Evolutionary conservation across 2,113 vertebrate species (phyloP), one percentile per base, ranked within the genome.

Genomic region (Scopus umbretta): DNA sequence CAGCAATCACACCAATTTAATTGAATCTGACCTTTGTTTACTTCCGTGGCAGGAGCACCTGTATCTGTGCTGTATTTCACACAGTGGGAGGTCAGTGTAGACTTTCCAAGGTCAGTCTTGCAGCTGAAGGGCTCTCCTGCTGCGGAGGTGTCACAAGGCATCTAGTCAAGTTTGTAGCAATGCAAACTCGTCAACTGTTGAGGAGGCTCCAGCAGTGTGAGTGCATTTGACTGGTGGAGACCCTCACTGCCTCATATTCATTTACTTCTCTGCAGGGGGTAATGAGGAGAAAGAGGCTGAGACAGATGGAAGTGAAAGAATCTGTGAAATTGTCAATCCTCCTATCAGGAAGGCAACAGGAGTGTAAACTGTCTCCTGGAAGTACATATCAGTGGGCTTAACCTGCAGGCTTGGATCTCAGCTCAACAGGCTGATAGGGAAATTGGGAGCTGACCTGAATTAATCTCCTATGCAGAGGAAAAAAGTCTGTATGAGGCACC

Each of bases 201-300:
- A 88, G 72, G 80, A 80, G 36, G 74, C 88, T 86, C 55, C 0
- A 1, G 65, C 65, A 71, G 50, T 75, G 66, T 85, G 70, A 94
- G 34, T 47, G 73, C 16, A 5, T 84, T 95, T 95, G 92, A 80
- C 81, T 13, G 0, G 76, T 36, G 80, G 88, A 94, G 76, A 88
- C 88, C 82, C 52, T 88, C 74, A 53, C 66, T 45, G 62, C 52
- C 56, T 87, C 2, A 2, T 71, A 91, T 94, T 97, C 67, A 96
- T 96, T 96, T 96, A 89, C 47, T 80, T 94, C 94, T 93, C 93
- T 91, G 75, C 70, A 79, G 95, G 97, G 8, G 55, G 91, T 74
- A 92, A 89, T 0, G 4, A 80, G 42, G 45, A 67, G 58, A 92
- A 80, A 79, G 58, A 95, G 53, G 17, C 74, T 78, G 83, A 95